Base-by-base conservation (phyloP, 1,140 invertebrate genomes). In the Zaprionus africanus region DNA sequence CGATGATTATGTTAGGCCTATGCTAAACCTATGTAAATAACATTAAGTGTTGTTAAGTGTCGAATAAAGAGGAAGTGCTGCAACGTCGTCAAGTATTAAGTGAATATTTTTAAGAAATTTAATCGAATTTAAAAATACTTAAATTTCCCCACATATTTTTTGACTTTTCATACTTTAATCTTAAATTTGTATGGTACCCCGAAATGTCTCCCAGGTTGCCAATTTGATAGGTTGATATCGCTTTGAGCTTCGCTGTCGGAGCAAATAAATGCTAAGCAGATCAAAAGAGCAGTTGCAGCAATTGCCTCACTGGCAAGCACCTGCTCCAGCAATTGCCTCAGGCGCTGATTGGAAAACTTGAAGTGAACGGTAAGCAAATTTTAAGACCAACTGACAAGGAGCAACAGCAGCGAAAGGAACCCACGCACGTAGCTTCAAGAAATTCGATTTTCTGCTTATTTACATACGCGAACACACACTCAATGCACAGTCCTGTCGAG, bases 391-490 rank as follows among this genome's bases (percentile, higher is more conserved):
- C 7, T 46, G 41, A 9, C 41, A 46, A 46, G 17, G 5, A 49
- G 17, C 43, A 49, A 17, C 46, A 19, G 46, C n/a, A 49, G 46
- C 46, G 17, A 49, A 49, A 61, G 59, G 67, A 64, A 64, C 51
- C 28, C 41, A 65, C 72, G 51, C 66, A 87, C 62, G 76, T 81
- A 79, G 81, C 67, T 43, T 60, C 56, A 62, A 51, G 54, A 88
- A 86, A 88, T 87, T 87, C 84, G 77, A 87, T 87, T 87, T 87
- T 80, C 83, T 82, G 77, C 83, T 87, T 87, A 87, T 83, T 87
- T 88, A 87, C 77, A 88, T 88, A 70, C 53, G 41, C 76, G 72
- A 60, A 74, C 66, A 70, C 68, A 56, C 65, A 26, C 56, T 41
- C 61, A 28, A 53, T 24, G 62, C 59, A 26, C 24, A 34, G 41